Evolutionary conservation across 2,888 invertebrate species (phyloP).

Genomic region (Drosophila mimetica): DNA sequence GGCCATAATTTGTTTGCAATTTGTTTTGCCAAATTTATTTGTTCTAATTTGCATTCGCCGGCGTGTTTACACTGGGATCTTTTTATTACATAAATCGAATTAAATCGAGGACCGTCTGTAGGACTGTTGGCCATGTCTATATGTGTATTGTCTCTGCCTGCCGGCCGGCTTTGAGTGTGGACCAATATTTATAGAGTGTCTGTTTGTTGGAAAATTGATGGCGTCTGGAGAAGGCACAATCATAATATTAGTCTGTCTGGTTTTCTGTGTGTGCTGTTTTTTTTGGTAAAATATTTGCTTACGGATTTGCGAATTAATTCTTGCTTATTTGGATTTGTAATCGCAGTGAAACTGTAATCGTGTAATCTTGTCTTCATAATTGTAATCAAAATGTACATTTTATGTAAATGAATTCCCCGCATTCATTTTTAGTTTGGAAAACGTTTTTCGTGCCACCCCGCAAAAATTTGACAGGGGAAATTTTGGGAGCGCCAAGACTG

Average conservation of each 20-base stretch:
- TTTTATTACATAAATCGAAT: constrained; percentile 36
- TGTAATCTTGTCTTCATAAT: constrained; percentile 23
- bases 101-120: constrained; percentile 33
- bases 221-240: constrained; percentile 15
- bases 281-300: neutral
- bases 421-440: neutral
- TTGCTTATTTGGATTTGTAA: constrained; percentile 15
- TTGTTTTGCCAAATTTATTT: constrained; percentile 56
- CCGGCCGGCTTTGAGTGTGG: constrained; percentile 14
- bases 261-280: neutral
- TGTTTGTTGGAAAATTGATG: constrained; percentile 12
- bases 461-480: constrained; percentile 9
- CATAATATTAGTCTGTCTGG: constrained; percentile 38
- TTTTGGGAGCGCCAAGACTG: constrained; percentile 28
- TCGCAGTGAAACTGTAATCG: constrained; percentile 3
- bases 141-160: constrained; percentile 6
- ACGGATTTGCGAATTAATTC: constrained; percentile 6
- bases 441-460: neutral
- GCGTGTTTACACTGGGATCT: constrained; percentile 51
- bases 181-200: constrained; percentile 41
- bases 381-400: constrained; percentile 34
- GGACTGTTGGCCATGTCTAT: constrained; percentile 1
- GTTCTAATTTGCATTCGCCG: constrained; percentile 41
- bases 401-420: constrained; percentile 18
- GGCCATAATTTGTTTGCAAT: constrained; percentile 43